A percentile compares a stretch with the other conserved stretches of the same genome.
Evolutionary conservation across 30 jellyfish, hydroid and myxozoan genomes (phyloP).

Genomic region (Turritopsis dohrnii): DNA sequence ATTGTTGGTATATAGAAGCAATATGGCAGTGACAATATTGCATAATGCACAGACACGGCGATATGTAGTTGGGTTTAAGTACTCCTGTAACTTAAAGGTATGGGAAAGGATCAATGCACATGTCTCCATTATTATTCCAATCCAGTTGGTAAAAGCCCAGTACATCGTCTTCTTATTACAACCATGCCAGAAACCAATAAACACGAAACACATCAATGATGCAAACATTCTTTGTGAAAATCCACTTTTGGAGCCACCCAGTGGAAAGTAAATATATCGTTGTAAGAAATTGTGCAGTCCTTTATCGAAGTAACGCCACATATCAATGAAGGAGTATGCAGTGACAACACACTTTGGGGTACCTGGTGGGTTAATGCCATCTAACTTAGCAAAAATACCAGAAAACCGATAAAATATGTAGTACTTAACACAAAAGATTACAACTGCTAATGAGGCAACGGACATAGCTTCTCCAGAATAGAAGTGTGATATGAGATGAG

Average conservation of each 20-base stretch:
- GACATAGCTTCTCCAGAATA: conserved; percentile 51
- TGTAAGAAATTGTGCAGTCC: conserved; percentile 62
- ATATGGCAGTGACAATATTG: conserved; percentile 1
- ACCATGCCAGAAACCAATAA: conserved; percentile 85
- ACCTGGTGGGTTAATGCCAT: conserved; percentile 66
- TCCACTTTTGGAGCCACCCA: conserved; percentile 78
- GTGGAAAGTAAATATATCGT: conserved; percentile 60
- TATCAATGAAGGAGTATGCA: conserved; percentile 45
- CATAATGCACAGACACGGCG: conserved; percentile 51
- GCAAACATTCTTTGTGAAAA: conserved; percentile 43
- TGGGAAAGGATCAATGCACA: conserved; percentile 22
- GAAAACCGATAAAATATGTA: conserved; percentile 73
- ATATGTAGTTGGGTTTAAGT: conserved; percentile 32
- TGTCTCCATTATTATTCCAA: conserved; percentile 56
- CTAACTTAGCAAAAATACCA: conserved; percentile 65
- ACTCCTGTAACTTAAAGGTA: not conserved
- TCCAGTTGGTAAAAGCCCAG: conserved; percentile 78
- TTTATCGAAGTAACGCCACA: conserved; percentile 92
- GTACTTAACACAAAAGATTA: conserved; percentile 62
- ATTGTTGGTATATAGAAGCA: conserved; percentile 44
- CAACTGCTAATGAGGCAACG: conserved; percentile 49
- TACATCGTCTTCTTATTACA: conserved; percentile 38
- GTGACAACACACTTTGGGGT: conserved; percentile 68
- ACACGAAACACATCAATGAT: conserved; percentile 60
- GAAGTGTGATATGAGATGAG: conserved; percentile 29